Base-by-base conservation (phyloP, 2,888 invertebrate genomes). In the Atherix ibis region DNA sequence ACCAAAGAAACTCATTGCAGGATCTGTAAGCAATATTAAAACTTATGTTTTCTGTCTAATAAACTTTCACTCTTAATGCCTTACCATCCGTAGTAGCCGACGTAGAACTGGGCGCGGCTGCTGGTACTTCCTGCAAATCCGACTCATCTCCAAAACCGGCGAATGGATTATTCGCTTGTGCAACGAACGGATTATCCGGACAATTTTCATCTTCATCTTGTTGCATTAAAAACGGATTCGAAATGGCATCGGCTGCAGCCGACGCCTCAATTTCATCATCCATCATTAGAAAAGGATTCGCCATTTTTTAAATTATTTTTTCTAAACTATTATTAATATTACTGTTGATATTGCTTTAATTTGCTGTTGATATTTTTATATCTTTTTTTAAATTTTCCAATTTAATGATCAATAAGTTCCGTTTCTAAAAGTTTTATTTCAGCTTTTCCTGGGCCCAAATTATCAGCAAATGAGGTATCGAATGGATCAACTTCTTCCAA, bases 391-490 rank as follows among this genome's bases (percentile, higher is more conserved):
- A 16, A 13, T 3, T n/a, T 4, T 9, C 4, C 9, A 28, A 4
- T n/a, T 37, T 56, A 59, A 16, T 51, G 48, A 38, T 73, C 66
- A 45, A 77, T 76, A 37, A 84, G 65, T 52, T 83, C 83, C 53
- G 69, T 78, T 45, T 83, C 82, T 14, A 85, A 52, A 25, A 83
- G 57, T 52, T 78, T 81, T 8, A 85, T 63, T 55, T 85, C 85
- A 2, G 82, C 76, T 57, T 73, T 77, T 4, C 84, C 80, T 1
- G 83, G 84, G 32, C 71, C 64, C 35, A 83, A 72, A 50, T 80
- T 76, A 37, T 65, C 67, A 1, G 83, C 83, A 46, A 82, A 80
- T 0, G 87, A 82, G 1, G 89, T 89, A 52, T 89, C 89, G 53
- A 89, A 89, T 0, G 88, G 88, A 63, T 87, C 87, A 6, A 62